Conservation (phyloP, 2,797 vertebrate genomes). For the Pseudomugil gertrudae region DNA sequence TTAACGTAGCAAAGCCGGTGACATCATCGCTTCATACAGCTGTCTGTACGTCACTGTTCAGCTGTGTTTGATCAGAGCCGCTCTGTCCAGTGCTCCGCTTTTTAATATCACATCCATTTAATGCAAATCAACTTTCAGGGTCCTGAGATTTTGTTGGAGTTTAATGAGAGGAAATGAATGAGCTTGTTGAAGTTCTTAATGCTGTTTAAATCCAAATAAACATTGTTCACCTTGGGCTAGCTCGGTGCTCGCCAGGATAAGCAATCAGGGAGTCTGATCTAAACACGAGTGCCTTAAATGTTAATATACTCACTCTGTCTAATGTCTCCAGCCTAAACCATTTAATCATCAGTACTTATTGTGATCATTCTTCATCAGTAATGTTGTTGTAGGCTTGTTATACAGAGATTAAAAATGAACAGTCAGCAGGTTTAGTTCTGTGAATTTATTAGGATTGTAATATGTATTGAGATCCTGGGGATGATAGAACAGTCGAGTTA, state of each 20-base stretch:
- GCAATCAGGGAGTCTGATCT: conserved; percentile 22
- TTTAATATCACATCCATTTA: conserved; percentile 21
- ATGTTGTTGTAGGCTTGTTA: not conserved
- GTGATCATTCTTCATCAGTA: conserved; percentile 16
- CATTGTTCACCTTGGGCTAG: conserved; percentile 16
- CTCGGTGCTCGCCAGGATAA: conserved; percentile 2
- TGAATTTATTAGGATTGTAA: not conserved
- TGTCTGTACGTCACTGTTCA: conserved; percentile 41
- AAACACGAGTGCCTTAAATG: conserved; percentile 30
- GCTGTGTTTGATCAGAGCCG: conserved; percentile 47
- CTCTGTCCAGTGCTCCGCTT: not conserved
- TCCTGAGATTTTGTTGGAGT: conserved; percentile 20
- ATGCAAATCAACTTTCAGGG: conserved; percentile 26
- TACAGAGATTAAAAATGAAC: not conserved
- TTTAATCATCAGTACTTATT: conserved; percentile 36
- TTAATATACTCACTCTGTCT: conserved; percentile 27
- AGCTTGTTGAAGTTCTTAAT: conserved; percentile 44
- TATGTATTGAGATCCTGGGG: not conserved
- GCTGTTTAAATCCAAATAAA: conserved; percentile 55
- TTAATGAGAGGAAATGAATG: conserved; percentile 47
- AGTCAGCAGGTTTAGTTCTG: not conserved
- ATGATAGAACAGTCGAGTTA: not conserved
- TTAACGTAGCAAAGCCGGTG: conserved; percentile 48
- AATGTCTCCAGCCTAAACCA: conserved; percentile 24
- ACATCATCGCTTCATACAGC: conserved; percentile 56